Evolutionary conservation across 2,797 vertebrate genomes (phyloP), one percentile per base, ranked within the genome.

Genomic region (Urocyon cinereoargenteus): DNA sequence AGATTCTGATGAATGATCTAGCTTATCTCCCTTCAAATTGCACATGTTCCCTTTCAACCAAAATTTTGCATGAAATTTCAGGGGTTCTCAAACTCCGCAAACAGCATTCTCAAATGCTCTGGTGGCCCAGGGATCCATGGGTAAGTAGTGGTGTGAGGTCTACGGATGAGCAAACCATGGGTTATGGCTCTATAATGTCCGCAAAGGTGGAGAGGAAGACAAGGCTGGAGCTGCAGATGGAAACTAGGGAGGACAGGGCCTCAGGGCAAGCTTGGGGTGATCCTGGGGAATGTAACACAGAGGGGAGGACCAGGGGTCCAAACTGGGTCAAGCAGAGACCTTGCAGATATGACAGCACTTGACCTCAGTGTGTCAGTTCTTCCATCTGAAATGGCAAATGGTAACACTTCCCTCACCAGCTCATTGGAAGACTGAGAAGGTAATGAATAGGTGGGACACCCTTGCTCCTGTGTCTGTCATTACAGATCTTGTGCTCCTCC

Each of bases 41-140:
- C 26, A 24, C 24, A 70, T 21, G 3, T 31, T 89, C 45, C 6
- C 22, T 45, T 49, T 40, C 45, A 68, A 5, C 24, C 49, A 26
- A 59, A 40, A 13, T 91, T 90, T 84, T 93, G 26, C 77, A n/a
- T 62, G 57, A 75, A 75, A 40, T 90, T n/a, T n/a, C 10, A 85
- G 66, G 31, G 28, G 26, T 36, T 78, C 36, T 70, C 11, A 24
- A 83, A 18, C 18, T 82, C 55, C 26, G 24, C 0, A 0, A 79
- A 22, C 45, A 62, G 55, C 36, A 73, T 89, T 49, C 77, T 92
- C 61, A 87, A 88, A 34, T 34, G 5, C 26, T 19, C 4, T 55
- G 13, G 16, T 21, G 22, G 34, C 16, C 51, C 26, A 45, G 26
- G 7, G 34, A 68, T 21, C 53, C 12, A 6, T 12, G 8, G 14